Evolutionary conservation across 2,888 invertebrate species (phyloP), one percentile per base, ranked within the genome.

Genomic region (Sinotaia quadrata): DNA sequence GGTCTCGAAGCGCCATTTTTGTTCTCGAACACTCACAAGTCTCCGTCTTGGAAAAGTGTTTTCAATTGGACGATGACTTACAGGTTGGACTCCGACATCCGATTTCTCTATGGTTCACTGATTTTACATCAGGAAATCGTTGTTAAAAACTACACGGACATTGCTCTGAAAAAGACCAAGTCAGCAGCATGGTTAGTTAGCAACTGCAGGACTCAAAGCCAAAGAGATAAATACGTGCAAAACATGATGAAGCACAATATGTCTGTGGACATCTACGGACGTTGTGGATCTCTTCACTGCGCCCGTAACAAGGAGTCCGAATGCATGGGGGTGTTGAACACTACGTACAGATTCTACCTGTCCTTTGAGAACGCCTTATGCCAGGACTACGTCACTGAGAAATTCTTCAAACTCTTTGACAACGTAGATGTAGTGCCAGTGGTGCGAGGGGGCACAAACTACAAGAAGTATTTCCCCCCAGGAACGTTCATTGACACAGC

Each of bases 131-230:
- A 8, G 12, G 24, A 12, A 8, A n/a, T 24, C 12, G 7, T 24
- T 7, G 47, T n/a, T 1, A 47, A 5, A 4, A 47, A 47, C 47
- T 47, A 47, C 47, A 47, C 47, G 8, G 21, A 21, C 21, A 4
- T 18, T 18, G 47, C 47, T 24, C 47, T 47, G 12, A 8, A 1
- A 7, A 76, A 76, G 58, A 69, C 33, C 21, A 69, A 71, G 52
- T 58, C 65, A 24, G 73, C 74, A 10, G 79, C 75, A 1, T 79
- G 79, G 80, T 73, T 78, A 34, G 80, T 76, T 34, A 76, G 77
- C 65, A 69, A 78, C 49, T 79, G 80, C 52, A 24, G 70, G 27
- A 72, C 77, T 49, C 67, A 47, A 29, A 71, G 72, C 41, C 63
- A 68, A 68, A 49, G 79, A 36, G 69, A 75, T 58, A 52, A 67